Base-by-base conservation (phyloP, 2,888 invertebrate species). In the Watsonalla cultraria region DNA sequence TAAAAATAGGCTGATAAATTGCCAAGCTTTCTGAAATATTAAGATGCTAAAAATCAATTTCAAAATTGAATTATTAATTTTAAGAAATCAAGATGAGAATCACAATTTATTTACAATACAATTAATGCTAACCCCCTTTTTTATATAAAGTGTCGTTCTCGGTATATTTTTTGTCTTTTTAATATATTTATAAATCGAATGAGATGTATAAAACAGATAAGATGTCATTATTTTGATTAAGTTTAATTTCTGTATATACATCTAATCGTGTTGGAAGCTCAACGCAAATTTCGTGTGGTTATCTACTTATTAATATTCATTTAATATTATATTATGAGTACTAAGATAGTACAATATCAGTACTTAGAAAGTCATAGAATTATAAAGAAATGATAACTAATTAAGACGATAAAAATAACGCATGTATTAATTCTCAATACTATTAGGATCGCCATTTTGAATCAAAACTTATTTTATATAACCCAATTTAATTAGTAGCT, bases 231-330 rank as follows among this genome's bases (percentile, higher is more conserved):
- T 24, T 24, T 24, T 24, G 24, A 24, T 24, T 1, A 24, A 1
- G 24, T 24, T 4, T 24, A 24, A 82, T 75, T 72, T 80, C 75
- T 84, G 80, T 91, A 91, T 91, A 78, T 91, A 91, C 91, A 91
- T 84, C 91, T 91, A 91, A 90, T 88, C 89, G 87, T 91, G 90
- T 90, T 91, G 91, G 91, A 91, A 91, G 91, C 91, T 91, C 91
- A 91, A 91, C 90, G 90, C 86, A 89, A 90, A 90, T 90, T 88
- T 87, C 77, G 76, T 86, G 87, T 88, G 83, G 75, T 79, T 84
- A 82, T 70, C 79, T 84, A 82, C 78, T 73, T 82, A 84, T 73
- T 65, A 66, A 58, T 70, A 68, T 48, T 34, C 7, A 14, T 35
- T 13, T 48, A 35, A 13, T 35, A 34, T 34, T 11, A 34, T 34